Percentiles rank a stretch among this genome's conserved stretches.
These are phyloP conservation scores for Oscheius sp. DNA, from an alignment of 1,140 invertebrate genomes.

Conservation along the genomic window DNA sequence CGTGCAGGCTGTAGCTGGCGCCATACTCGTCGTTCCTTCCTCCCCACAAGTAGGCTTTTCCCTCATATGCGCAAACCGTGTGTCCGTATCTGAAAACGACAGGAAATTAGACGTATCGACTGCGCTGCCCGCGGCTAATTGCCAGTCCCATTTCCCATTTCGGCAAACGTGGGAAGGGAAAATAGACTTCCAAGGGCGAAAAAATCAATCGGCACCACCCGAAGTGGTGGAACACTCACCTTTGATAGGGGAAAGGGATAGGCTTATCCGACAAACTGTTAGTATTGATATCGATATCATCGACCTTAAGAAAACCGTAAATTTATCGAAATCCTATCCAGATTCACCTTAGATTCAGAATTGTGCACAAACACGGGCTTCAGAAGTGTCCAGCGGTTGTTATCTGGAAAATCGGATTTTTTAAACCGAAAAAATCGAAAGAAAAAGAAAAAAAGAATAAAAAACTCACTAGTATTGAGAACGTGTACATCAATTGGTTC, in stretches of 20 bases:
- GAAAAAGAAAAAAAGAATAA: background rate
- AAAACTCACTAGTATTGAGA: conserved; percentile 71
- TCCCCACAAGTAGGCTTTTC: conserved; percentile 82
- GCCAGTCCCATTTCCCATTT: too few relatives aligned
- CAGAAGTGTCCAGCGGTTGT: conserved; percentile 28
- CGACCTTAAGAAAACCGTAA: too few relatives aligned
- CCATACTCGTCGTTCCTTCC: conserved; percentile 77
- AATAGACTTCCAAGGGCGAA: too few relatives aligned
- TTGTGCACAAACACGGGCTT: background rate
- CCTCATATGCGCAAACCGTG: conserved; percentile 75
- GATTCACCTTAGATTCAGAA: too few relatives aligned
- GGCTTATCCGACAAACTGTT: too few relatives aligned
- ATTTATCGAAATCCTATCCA: background rate
- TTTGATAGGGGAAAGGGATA: background rate
- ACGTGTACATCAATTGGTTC: conserved; percentile 81
- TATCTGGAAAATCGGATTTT: conserved; percentile 28
- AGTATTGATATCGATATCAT: too few relatives aligned
- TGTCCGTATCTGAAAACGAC: conserved; percentile 73
- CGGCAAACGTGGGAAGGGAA: too few relatives aligned
- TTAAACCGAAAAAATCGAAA: conserved; percentile 1
- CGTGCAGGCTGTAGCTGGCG: conserved; percentile 75
- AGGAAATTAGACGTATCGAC: too few relatives aligned
- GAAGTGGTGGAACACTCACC: background rate
- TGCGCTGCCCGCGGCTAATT: too few relatives aligned
- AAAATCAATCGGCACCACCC: too few relatives aligned